Evolutionary conservation across 2,888 invertebrate genomes (phyloP).

Genomic region (Ommatoiulus sabulosus): DNA sequence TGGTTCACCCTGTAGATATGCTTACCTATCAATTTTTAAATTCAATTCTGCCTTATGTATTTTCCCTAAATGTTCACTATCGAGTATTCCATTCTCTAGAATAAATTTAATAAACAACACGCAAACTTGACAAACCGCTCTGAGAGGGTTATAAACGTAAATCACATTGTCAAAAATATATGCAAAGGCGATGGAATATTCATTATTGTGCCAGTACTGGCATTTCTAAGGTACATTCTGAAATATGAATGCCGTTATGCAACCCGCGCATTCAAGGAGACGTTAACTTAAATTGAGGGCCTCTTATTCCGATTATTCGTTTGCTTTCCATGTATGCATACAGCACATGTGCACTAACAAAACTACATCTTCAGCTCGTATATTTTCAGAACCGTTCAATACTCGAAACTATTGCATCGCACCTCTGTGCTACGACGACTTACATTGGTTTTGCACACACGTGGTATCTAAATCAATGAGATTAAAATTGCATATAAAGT

Average conservation of each 20-base stretch:
- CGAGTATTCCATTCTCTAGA: neutral
- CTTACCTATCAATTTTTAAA: conserved; percentile 31
- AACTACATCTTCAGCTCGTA: neutral
- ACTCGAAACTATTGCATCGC: neutral
- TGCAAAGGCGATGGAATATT: conserved; percentile 50
- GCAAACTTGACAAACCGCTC: conserved; percentile 54
- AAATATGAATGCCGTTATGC: conserved; percentile 14
- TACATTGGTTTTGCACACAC: neutral
- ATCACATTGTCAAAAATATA: conserved; percentile 55
- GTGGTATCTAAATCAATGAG: neutral
- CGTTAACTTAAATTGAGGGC: conserved; percentile 36
- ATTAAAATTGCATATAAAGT: no score
- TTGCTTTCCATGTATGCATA: neutral
- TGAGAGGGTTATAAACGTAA: conserved; percentile 54
- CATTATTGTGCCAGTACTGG: conserved; percentile 9
- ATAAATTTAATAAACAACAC: conserved; percentile 54
- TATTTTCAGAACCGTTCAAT: conserved; percentile 4
- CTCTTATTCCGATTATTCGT: conserved; percentile 36
- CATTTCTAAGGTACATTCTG: neutral
- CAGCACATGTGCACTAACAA: neutral
- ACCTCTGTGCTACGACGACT: neutral
- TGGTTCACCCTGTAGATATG: neutral
- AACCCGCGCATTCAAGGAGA: conserved; percentile 13
- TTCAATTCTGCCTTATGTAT: conserved; percentile 31
- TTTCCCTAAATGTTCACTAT: neutral